Conservation (phyloP, 2,113 vertebrate genomes). For the pig (Sus scrofa) region T2T-Sscrofa CM000812.6:29774001-29774500, state of each 20-base stretch:
- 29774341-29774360: neutral
- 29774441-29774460: constrained; percentile 19
- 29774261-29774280: neutral
- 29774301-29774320: neutral
- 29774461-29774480: constrained; percentile 11
- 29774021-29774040: neutral
- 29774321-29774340: neutral
- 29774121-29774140: neutral
- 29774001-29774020: neutral
- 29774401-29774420: constrained; percentile 46
- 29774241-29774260: neutral
- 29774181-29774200: neutral
- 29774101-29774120: neutral
- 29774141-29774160: constrained; percentile 9
- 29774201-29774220: neutral
- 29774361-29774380: neutral
- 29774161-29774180: neutral
- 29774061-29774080: neutral
- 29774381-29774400: neutral
- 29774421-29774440: constrained; percentile 22
- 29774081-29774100: neutral
- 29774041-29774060: neutral
- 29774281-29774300: neutral
- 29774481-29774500: constrained; percentile 52
- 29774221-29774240: neutral